Conservation (phyloP, 2,888 invertebrate species). For the Dryocosmus kuriphilus region DNA sequence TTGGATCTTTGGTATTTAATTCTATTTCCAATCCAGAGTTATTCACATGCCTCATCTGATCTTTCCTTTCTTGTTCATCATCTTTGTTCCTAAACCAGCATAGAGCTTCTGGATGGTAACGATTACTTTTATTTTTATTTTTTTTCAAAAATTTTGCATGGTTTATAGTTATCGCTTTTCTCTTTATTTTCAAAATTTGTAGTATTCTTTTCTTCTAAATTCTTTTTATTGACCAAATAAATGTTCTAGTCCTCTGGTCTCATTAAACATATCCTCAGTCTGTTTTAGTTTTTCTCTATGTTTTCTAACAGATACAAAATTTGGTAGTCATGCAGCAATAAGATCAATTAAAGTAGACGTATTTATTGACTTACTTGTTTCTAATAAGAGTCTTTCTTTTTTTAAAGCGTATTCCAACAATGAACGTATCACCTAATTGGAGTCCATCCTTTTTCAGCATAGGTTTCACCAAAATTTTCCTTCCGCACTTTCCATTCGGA, state of each 20-base stretch:
- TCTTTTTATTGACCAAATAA: constrained; percentile 66
- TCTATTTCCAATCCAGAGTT: too few relatives aligned
- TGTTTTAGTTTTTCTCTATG: constrained; percentile 63
- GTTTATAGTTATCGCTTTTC: constrained; percentile 8
- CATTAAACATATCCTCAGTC: constrained; percentile 65
- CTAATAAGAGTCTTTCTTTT: constrained; percentile 58
- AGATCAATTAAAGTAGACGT: constrained; percentile 61
- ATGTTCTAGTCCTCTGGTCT: constrained; percentile 64
- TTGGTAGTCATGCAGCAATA: constrained; percentile 65
- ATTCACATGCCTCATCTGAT: too few relatives aligned
- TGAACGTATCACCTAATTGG: constrained; percentile 49
- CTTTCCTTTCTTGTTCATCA: too few relatives aligned
- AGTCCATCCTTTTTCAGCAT: constrained; percentile 53
- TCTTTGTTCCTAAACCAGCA: too few relatives aligned
- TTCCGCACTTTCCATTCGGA: constrained; percentile 49
- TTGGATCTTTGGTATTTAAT: too few relatives aligned
- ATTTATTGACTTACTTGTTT: constrained; percentile 59
- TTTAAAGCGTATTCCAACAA: constrained; percentile 53
- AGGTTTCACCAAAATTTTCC: constrained; percentile 51
- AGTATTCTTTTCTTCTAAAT: constrained; percentile 51
- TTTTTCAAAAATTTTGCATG: too few relatives aligned
- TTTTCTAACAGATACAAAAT: constrained; percentile 62
- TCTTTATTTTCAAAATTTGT: constrained; percentile 47
- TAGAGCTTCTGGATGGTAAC: too few relatives aligned
- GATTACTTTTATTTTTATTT: too few relatives aligned